Conservation (phyloP, 2,888 invertebrate species). For the Apamea crenata region DNA sequence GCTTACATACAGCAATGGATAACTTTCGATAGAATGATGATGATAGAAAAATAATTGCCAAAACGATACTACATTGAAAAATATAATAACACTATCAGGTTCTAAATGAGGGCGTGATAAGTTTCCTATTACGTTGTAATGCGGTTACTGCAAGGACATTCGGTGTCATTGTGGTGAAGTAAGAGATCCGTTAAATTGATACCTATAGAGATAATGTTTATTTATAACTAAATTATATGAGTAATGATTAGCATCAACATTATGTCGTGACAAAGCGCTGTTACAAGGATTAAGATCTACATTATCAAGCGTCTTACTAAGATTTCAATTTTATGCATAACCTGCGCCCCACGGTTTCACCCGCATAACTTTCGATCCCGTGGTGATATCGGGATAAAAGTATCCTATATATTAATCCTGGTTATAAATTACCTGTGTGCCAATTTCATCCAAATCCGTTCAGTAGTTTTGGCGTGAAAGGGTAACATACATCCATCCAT, state of each 20-base stretch:
- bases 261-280: neutral
- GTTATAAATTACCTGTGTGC: too few species aligned
- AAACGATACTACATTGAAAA: neutral
- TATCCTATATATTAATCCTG: too few species aligned
- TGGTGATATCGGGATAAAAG: too few species aligned
- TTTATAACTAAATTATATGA: constrained; percentile 4
- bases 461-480: too few species aligned
- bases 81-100: neutral
- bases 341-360: too few species aligned
- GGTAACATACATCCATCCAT: too few species aligned
- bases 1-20: neutral
- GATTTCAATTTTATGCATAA: too few species aligned
- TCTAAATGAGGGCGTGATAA: constrained; percentile 21
- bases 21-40: neutral
- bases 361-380: too few species aligned
- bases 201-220: constrained; percentile 36
- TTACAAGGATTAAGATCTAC: neutral
- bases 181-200: constrained; percentile 46
- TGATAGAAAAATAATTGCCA: neutral
- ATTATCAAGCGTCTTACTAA: neutral
- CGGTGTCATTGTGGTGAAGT: constrained; percentile 54
- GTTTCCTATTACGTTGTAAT: constrained; percentile 46
- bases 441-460: too few species aligned
- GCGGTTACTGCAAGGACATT: constrained; percentile 55
- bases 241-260: neutral